A percentile compares a stretch with the other conserved stretches of the same genome.
phyloP scores from a whole-genome alignment of 2,888 invertebrate genomes.

The Octonoba sinensis region DNA sequence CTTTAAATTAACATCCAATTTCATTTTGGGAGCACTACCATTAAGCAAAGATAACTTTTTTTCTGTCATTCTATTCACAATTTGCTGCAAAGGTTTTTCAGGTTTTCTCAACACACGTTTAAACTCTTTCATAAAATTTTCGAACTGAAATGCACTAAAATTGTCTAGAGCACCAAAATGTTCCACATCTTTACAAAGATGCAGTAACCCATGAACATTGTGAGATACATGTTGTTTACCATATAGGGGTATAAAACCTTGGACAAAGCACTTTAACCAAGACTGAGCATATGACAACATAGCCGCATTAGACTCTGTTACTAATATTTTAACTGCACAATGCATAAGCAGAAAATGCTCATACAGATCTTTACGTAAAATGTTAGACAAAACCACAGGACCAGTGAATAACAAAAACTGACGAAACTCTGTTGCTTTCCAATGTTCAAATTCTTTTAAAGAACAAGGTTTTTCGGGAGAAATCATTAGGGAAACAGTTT shows the following conservation, averaged over 20 bases:
- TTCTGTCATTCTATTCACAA: neutral
- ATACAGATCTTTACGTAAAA: slow-evolving; percentile 62
- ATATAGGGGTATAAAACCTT: slow-evolving; percentile 66
- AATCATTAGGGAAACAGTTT: slow-evolving; percentile 61
- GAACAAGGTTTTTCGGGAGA: slow-evolving; percentile 67
- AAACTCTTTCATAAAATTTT: slow-evolving; percentile 67
- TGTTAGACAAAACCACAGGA: slow-evolving; percentile 66
- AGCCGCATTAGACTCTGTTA: neutral
- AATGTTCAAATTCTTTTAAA: slow-evolving; percentile 67
- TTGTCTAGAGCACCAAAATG: slow-evolving; percentile 64
- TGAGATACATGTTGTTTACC: slow-evolving; percentile 66
- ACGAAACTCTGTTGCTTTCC: slow-evolving; percentile 69
- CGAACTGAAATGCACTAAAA: slow-evolving; percentile 66
- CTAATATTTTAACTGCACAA: slow-evolving; percentile 66
- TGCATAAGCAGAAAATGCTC: slow-evolving; percentile 66
- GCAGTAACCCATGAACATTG: slow-evolving; percentile 67
- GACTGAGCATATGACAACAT: slow-evolving; percentile 65
- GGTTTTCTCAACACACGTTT: slow-evolving; percentile 27
- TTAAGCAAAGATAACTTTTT: too few species aligned
- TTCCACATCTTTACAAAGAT: slow-evolving; percentile 67
- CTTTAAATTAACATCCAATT: too few species aligned
- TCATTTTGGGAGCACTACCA: too few species aligned
- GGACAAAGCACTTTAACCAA: slow-evolving; percentile 65
- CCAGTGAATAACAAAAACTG: slow-evolving; percentile 68
- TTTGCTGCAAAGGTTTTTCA: slow-evolving; percentile 3